Evolutionary conservation across 1,140 invertebrate genomes (phyloP).

Genomic region (Drosophila varians): DNA sequence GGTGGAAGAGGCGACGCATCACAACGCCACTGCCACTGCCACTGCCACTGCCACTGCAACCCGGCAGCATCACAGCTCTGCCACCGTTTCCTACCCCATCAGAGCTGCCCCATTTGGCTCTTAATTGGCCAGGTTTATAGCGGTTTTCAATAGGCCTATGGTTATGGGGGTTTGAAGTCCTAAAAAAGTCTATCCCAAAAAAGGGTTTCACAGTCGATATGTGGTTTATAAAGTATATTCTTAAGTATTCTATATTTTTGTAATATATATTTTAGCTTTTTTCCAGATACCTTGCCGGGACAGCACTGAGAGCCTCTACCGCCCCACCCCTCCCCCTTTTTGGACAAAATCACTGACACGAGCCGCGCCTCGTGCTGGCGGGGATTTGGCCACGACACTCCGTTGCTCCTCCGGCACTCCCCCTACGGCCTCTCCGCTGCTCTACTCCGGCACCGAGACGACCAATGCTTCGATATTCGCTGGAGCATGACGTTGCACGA

Average conservation of each 20-base stretch:
- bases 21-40: constrained; percentile 32
- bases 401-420: not conserved
- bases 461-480: constrained; percentile 19
- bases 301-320: not conserved
- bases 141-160: not conserved
- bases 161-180: not conserved
- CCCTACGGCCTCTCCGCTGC: not conserved
- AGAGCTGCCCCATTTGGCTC: not conserved
- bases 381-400: constrained; percentile 6
- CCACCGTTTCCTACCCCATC: not conserved
- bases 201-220: too few relatives aligned
- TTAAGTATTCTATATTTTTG: too few relatives aligned
- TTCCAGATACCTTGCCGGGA: not conserved
- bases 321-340: constrained; percentile 18
- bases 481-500: constrained; percentile 68
- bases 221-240: too few relatives aligned
- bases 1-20: constrained; percentile 12
- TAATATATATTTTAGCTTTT: not conserved
- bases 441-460: too few relatives aligned
- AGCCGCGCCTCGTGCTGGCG: constrained; percentile 65
- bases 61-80: constrained; percentile 28
- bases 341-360: constrained; percentile 66
- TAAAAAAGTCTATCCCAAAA: not conserved
- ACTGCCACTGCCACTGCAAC: constrained; percentile 42
- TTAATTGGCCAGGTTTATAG: not conserved